Percentiles rank a stretch among this genome's conserved stretches.
Evolutionary conservation across 2,888 invertebrate genomes (phyloP).

Genomic region (Xestia c-nigrum): DNA sequence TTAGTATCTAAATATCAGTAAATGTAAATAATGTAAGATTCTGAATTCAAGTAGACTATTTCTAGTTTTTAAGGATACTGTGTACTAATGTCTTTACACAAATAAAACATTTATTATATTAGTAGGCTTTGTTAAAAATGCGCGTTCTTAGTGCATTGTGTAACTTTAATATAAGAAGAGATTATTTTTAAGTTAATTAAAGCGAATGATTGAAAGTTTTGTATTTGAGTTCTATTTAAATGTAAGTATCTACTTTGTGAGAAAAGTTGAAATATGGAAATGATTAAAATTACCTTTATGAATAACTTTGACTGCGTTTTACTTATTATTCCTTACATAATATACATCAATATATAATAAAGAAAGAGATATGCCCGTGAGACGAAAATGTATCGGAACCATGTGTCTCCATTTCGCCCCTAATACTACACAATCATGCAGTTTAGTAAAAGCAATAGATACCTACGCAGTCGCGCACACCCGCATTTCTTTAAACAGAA

Average conservation of each 20-base stretch:
- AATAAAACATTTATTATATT: constrained; percentile 29
- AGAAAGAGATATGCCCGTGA: too few relatives aligned
- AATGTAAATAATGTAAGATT: constrained; percentile 17
- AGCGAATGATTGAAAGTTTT: constrained; percentile 51
- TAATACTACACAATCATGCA: too few relatives aligned
- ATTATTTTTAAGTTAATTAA: constrained; percentile 59
- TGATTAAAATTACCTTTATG: constrained; percentile 58
- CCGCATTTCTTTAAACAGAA: too few relatives aligned
- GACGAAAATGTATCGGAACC: too few relatives aligned
- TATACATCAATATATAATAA: too few relatives aligned
- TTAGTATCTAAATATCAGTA: neutral
- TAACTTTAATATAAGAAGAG: constrained; percentile 51
- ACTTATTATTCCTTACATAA: neutral
- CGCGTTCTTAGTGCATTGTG: constrained; percentile 62
- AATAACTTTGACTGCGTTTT: constrained; percentile 19
- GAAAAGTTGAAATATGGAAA: constrained; percentile 50
- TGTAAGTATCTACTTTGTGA: constrained; percentile 47
- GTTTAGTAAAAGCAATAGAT: too few relatives aligned
- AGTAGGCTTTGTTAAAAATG: constrained; percentile 61
- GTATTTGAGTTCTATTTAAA: constrained; percentile 64
- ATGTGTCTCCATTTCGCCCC: too few relatives aligned
- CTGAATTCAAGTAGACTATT: constrained; percentile 34
- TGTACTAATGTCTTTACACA: constrained; percentile 34
- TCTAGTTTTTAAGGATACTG: constrained; percentile 47
- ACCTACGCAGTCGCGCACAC: too few relatives aligned